Evolutionary conservation across 1,140 invertebrate genomes (phyloP), one percentile per base, ranked within the genome.

Genomic region (Drosophila sproati): DNA sequence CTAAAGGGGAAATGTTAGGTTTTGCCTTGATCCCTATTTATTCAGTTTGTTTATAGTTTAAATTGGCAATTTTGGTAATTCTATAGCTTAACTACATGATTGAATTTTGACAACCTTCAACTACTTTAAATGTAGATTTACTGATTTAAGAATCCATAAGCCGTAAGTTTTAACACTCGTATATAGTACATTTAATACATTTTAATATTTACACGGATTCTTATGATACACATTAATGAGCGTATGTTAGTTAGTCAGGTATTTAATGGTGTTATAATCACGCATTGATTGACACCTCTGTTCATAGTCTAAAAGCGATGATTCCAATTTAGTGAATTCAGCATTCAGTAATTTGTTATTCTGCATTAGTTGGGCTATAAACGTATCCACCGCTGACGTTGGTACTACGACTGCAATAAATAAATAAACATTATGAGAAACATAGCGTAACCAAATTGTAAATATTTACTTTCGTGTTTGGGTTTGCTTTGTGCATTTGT

Each of bases 201-300:
- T n/a, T 43, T n/a, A 4, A 10, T 43, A 43, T 43, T n/a, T n/a
- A 43, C 10, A n/a, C n/a, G n/a, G 2, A 4, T 43, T 43, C 39
- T 43, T n/a, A 43, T 43, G 39, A 43, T 10, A 43, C 7, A 20
- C n/a, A 43, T 2, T 43, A 43, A n/a, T n/a, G 10, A 43, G 39
- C n/a, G 5, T 10, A 3, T 4, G 5, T 39, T 61, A 69, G 2
- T 54, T 50, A 31, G 20, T 61, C 4, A 74, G 10, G 31, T 78
- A 64, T 43, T 80, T 88, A 35, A 82, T 70, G 7, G 80, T 51
- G 57, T 91, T 86, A 48, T 43, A 66, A 55, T 91, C 87, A 31
- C 87, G 59, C 52, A 83, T 66, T n/a, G 73, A 57, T 69, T 91
- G 87, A 12, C 82, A 91, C 6, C 66, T 75, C 31, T 91, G 87